A percentile compares a stretch with the other conserved stretches of the same genome.
Evolutionary conservation across 1,140 invertebrate species (phyloP).

Genomic region (Danaus melanippus): DNA sequence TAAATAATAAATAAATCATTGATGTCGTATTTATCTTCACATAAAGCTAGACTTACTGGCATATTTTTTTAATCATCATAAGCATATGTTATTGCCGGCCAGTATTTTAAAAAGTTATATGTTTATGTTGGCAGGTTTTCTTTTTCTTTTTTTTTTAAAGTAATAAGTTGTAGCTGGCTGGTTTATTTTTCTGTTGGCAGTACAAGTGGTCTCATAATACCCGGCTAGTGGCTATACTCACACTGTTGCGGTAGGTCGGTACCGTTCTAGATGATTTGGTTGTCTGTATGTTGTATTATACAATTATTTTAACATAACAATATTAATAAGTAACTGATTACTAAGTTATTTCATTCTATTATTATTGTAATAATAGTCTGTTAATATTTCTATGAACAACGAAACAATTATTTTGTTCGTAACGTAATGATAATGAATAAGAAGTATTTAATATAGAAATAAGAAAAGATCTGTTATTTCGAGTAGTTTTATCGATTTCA

Average conservation of each 20-base stretch:
- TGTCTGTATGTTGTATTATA: slow-evolving; percentile 8
- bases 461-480: too few species aligned
- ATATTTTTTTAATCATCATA: too few species aligned
- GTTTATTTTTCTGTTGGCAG: slow-evolving; percentile 25
- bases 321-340: not conserved
- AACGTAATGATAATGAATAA: not conserved
- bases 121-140: not conserved
- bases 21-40: too few species aligned
- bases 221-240: slow-evolving; percentile 30
- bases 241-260: slow-evolving; percentile 56
- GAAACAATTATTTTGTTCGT: slow-evolving; percentile 1
- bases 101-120: not conserved
- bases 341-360: not conserved
- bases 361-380: not conserved
- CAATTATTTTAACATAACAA: not conserved
- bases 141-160: not conserved
- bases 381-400: not conserved
- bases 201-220: slow-evolving; percentile 53
- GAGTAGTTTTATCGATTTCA: too few species aligned
- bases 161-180: not conserved
- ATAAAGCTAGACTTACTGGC: too few species aligned
- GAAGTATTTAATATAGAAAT: too few species aligned
- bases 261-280: slow-evolving; percentile 39
- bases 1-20: too few species aligned
- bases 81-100: too few species aligned